Evolutionary conservation across 2,888 invertebrate genomes (phyloP), one percentile per base, ranked within the genome.

Genomic region (Sinotaia quadrata): DNA sequence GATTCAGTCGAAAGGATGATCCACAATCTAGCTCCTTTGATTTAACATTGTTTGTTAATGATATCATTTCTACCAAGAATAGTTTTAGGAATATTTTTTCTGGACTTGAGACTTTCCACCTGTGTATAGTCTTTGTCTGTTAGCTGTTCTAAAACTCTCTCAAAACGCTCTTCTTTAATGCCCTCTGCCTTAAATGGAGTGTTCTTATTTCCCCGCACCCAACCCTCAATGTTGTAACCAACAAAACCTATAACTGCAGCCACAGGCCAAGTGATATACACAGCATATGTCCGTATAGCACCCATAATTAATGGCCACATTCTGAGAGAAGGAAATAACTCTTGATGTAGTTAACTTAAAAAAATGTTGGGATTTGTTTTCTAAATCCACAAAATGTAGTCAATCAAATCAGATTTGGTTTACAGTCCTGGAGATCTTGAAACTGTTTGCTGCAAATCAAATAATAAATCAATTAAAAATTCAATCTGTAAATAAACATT

Each of bases 201-300:
- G 60, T 86, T 84, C 90, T 91, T 86, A 67, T 88, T 83, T 21
- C 79, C 77, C 49, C 88, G 84, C 2, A 89, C 62, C 29, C 81
- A 72, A 60, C 85, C 84, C 89, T 97, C 96, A 73, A 96, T 77
- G 81, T 95, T 93, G 87, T 97, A 97, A 33, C 97, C 97, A 79
- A 96, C 89, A 66, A 94, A 90, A 4, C 96, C 97, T 33, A 96
- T 90, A 0, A 95, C 89, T 0, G 92, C 93, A 0, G 95, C 96
- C 74, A 95, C 90, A 0, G 97, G 97, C 51, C 96, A 88, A 0
- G 94, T 94, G 41, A 96, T 89, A 75, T 92, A 93, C 0, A 94
- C 93, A 0, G 93, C 94, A 86, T 95, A 95, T 2, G 91, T 89
- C 63, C 94, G 89, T 29, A 94, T 78, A 62, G 93, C 89, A 69